A percentile compares a stretch with the other conserved stretches of the same genome.
These are phyloP conservation scores for Leptopilina drosophilae DNA, from an alignment of 2,888 invertebrate genomes.

Conservation along the genomic window DNA sequence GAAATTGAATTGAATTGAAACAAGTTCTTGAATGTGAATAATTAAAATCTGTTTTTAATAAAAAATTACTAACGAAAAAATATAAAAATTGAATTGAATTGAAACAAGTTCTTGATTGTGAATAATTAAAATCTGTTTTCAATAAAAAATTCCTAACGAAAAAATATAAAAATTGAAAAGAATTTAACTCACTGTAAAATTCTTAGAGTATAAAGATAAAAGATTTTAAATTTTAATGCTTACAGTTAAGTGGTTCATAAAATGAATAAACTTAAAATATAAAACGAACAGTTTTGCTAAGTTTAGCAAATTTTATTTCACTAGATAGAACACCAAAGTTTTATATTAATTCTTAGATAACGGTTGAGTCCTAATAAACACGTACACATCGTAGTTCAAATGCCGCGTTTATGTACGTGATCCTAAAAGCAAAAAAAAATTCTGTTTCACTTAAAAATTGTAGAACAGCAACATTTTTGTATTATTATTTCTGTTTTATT, in stretches of 20 bases:
- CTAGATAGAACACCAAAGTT: conserved; percentile 34
- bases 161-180: no score
- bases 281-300: background rate
- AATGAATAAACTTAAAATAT: background rate
- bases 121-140: no score
- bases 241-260: background rate
- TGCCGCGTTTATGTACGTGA: background rate
- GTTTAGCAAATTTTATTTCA: conserved; percentile 26
- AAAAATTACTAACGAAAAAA: no score
- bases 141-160: no score
- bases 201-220: no score
- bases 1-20: no score
- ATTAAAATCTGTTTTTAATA: no score
- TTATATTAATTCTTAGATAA: conserved; percentile 14
- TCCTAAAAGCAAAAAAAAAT: conserved; percentile 8
- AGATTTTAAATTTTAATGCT: no score
- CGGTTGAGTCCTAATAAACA: conserved; percentile 16
- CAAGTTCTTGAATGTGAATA: no score
- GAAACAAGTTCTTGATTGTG: no score
- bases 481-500: background rate
- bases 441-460: conserved; percentile 9
- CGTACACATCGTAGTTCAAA: conserved; percentile 13
- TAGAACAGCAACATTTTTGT: background rate
- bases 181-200: no score
- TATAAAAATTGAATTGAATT: no score